Base-by-base conservation (phyloP, 2,888 invertebrate genomes). In the Apamea anceps region DNA sequence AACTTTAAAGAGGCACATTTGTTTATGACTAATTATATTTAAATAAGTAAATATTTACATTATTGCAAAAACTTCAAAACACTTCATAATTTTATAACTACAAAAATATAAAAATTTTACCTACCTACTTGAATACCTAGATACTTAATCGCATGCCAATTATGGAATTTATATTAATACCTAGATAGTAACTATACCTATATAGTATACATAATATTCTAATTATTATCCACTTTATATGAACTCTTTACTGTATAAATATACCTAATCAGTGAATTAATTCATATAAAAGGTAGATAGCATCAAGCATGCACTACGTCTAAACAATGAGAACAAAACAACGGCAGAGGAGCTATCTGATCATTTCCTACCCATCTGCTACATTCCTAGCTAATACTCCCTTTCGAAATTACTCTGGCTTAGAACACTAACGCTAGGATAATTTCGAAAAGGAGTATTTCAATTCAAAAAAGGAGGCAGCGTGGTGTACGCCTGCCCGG, bases 391-490 rank as follows among this genome's bases (percentile, higher is more conserved):
- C 82, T 82, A 94, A 97, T 97, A 97, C 97, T 95, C 97, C 96
- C 95, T 96, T 96, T 96, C 97, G 96, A 97, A 97, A 96, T 96
- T 96, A 94, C 88, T 88, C 86, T 87, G 80, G 83, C 85, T 84
- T 72, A 77, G 51, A 42, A 74, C 72, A 76, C 72, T 81, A 88
- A 82, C 80, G 77, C 91, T 94, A 95, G 91, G 96, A 95, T 94
- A 97, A 95, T 96, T 97, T 97, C 96, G 97, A 96, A 96, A 97
- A 97, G 95, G 97, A 97, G 97, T 97, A 97, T 97, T 97, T 97
- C 97, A 98, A 96, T 98, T 98, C 97, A 98, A 97, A 98, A 98
- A 98, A 97, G 98, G 98, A 96, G 98, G 98, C 95, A 98, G 95
- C 77, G 98, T 97, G 65, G 98, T 98, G 92, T 98, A 98, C 72